Base-by-base conservation (phyloP, 2,888 invertebrate species). In the Leptura quadrifasciata region DNA sequence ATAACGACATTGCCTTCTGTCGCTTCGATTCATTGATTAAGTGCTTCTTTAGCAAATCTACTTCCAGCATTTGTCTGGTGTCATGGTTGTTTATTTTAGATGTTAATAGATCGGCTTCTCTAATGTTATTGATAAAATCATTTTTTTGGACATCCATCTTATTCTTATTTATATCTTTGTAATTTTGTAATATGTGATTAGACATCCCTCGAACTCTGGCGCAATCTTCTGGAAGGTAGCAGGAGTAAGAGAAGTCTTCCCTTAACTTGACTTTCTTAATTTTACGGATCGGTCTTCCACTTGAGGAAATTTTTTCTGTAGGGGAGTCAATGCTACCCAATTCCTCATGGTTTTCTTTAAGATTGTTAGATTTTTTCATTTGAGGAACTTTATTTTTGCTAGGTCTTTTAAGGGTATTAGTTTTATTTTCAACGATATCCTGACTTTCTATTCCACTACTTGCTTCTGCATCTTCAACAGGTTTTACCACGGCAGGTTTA, bases 51-150 rank as follows among this genome's bases (percentile, higher is more conserved):
- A 79, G 55, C n/a, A 77, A 64, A 54, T 79, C 77, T 3, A 63
- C 69, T 71, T 79, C 77, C 5, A 65, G n/a, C n/a, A 58, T 12
- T 18, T 18, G 70, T n/a, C 55, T 27, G n/a, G 20, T 10, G 17
- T 24, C 57, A 17, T 39, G 54, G 9, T 10, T 70, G 6, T 24
- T 47, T 5, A 47, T 15, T 5, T 65, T 71, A 8, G 68, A 39
- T 68, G 64, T 72, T 6, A 77, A 39, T 61, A 81, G 52, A 70
- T 81, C 79, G 15, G 77, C 73, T n/a, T 81, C 76, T 10, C 75
- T 77, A 15, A 80, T 31, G 31, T 76, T 78, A 35, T 79, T 75
- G 5, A 74, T 68, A 70, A 82, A 82, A 67, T 82, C 82, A 12
- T 55, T 12, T 64, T 75, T 31, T 15, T 57, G 63, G 0, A 76